Evolutionary conservation across 1,140 invertebrate species (phyloP).

Genomic region (Microplitis mediator): DNA sequence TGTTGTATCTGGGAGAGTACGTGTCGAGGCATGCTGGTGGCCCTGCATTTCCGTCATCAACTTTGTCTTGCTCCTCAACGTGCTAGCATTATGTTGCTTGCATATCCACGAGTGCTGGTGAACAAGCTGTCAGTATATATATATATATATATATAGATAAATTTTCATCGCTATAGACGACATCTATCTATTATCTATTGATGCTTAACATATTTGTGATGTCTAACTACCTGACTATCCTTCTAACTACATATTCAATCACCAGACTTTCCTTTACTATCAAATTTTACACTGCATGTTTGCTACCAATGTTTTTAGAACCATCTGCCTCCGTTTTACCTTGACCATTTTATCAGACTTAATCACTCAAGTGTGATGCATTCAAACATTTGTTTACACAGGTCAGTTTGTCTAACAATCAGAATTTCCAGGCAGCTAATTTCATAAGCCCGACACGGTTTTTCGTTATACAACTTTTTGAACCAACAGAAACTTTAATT

Average conservation of each 20-base stretch:
- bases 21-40: constrained; percentile 28
- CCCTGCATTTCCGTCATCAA: constrained; percentile 26
- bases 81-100: background rate
- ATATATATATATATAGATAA: background rate
- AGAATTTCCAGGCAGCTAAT: too few species aligned
- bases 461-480: too few species aligned
- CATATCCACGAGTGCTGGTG: constrained; percentile 21
- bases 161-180: constrained; percentile 7
- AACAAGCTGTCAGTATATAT: background rate
- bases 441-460: too few species aligned
- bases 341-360: too few species aligned
- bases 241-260: constrained; percentile 34
- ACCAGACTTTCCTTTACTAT: background rate
- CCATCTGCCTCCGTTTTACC: background rate
- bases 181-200: constrained; percentile 24
- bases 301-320: background rate
- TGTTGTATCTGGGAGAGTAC: constrained; percentile 23
- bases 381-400: background rate
- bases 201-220: too few species aligned
- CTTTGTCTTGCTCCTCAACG: constrained; percentile 21
- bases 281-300: background rate
- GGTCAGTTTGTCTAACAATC: background rate
- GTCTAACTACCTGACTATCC: constrained; percentile 27
- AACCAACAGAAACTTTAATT: too few species aligned
- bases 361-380: background rate